These are phyloP conservation scores for Cataglyphis cursor DNA, from an alignment of 2,888 invertebrate species.

Conservation along the genomic window DNA sequence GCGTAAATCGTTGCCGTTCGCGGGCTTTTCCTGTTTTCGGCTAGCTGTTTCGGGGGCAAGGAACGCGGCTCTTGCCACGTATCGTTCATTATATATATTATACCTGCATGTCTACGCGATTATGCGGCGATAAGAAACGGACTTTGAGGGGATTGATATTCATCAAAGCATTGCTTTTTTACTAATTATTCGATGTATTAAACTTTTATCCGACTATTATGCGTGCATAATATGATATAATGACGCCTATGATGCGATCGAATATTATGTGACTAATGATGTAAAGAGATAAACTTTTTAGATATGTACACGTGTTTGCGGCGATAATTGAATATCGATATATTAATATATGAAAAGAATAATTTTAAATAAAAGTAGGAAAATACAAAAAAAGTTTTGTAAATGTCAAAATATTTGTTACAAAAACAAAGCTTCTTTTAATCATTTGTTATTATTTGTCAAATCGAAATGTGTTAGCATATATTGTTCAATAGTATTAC, in stretches of 20 bases:
- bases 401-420: background rate
- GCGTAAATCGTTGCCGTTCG: slow-evolving; percentile 77
- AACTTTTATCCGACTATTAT: no score
- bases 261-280: background rate
- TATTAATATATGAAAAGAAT: background rate
- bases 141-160: background rate
- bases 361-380: background rate
- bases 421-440: background rate
- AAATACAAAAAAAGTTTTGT: background rate
- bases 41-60: slow-evolving; percentile 40
- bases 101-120: background rate
- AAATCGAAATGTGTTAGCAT: background rate
- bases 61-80: slow-evolving; percentile 42
- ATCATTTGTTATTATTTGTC: background rate
- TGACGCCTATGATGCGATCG: background rate
- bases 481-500: background rate
- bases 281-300: background rate
- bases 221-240: background rate
- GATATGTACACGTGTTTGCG: background rate
- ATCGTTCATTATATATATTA: background rate
- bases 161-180: no score
- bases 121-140: background rate
- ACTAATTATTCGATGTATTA: no score
- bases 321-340: background rate
- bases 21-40: slow-evolving; percentile 57